These are phyloP conservation scores for Chaetops frenatus DNA, from an alignment of 2,113 vertebrate genomes.

Conservation along the genomic window DNA sequence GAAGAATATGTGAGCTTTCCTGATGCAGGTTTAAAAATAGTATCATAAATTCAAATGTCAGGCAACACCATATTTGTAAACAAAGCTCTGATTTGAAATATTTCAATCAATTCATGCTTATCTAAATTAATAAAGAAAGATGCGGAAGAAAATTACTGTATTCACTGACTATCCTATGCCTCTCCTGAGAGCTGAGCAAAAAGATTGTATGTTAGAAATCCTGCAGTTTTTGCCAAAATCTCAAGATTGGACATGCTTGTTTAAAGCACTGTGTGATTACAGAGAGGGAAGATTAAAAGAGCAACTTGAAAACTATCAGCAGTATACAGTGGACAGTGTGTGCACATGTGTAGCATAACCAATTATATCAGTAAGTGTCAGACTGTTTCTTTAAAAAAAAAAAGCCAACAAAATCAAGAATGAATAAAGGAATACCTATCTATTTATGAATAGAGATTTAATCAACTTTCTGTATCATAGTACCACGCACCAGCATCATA, in stretches of 20 bases:
- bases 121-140: not conserved
- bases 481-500: not conserved
- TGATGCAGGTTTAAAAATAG: not conserved
- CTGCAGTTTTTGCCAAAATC: not conserved
- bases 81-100: not conserved
- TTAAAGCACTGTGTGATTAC: not conserved
- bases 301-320: not conserved
- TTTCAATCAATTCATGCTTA: not conserved
- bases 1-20: not conserved
- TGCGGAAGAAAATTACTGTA: not conserved
- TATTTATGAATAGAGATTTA: not conserved
- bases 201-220: not conserved
- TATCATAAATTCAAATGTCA: not conserved
- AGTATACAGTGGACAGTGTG: not conserved
- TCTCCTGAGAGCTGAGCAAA: not conserved
- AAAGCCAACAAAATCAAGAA: not conserved
- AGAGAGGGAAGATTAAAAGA: not conserved
- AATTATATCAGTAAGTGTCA: not conserved
- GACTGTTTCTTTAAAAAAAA: not conserved
- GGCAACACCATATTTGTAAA: not conserved
- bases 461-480: not conserved
- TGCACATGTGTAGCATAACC: not conserved
- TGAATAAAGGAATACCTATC: not conserved
- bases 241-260: not conserved
- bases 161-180: not conserved